Conservation (phyloP, 1,140 invertebrate species). For the Eubasilissa regina region DNA sequence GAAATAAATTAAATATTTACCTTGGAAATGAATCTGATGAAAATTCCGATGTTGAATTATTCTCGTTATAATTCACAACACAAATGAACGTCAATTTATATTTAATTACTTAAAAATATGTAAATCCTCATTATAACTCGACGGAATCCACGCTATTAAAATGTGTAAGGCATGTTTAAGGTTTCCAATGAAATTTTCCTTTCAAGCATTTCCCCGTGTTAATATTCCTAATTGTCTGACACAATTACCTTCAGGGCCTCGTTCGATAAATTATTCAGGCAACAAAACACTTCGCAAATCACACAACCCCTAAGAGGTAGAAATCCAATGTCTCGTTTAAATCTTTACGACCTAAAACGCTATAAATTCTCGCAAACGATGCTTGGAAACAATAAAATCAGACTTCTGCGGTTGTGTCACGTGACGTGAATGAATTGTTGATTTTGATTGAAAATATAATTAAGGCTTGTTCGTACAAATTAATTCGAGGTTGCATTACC, state of each 20-base stretch:
- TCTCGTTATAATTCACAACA: too few relatives aligned
- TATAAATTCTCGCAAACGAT: conserved; percentile 6
- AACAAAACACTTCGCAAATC: conserved; percentile 52
- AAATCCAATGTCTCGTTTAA: conserved; percentile 43
- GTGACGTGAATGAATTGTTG: background rate
- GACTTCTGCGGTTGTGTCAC: background rate
- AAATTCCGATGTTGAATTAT: too few relatives aligned
- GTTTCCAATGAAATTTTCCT: too few relatives aligned
- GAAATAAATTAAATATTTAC: too few relatives aligned
- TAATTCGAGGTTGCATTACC: too few relatives aligned
- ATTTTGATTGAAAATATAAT: conserved; percentile 18
- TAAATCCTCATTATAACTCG: too few relatives aligned
- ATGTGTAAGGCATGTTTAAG: too few relatives aligned
- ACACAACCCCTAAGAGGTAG: conserved; percentile 22
- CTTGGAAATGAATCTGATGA: too few relatives aligned
- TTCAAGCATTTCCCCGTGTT: conserved; percentile 12
- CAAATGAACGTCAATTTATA: too few relatives aligned
- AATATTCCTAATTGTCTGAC: conserved; percentile 47
- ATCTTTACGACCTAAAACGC: conserved; percentile 46
- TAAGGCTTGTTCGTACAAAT: background rate
- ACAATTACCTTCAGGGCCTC: conserved; percentile 46
- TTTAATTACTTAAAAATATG: too few relatives aligned
- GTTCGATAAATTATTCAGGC: conserved; percentile 55
- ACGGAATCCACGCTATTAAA: too few relatives aligned
- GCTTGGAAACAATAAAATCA: background rate